These are phyloP conservation scores for Pachyseris speciosa DNA, from an alignment of 64 coral and sea anemone genomes.

Conservation along the genomic window DNA sequence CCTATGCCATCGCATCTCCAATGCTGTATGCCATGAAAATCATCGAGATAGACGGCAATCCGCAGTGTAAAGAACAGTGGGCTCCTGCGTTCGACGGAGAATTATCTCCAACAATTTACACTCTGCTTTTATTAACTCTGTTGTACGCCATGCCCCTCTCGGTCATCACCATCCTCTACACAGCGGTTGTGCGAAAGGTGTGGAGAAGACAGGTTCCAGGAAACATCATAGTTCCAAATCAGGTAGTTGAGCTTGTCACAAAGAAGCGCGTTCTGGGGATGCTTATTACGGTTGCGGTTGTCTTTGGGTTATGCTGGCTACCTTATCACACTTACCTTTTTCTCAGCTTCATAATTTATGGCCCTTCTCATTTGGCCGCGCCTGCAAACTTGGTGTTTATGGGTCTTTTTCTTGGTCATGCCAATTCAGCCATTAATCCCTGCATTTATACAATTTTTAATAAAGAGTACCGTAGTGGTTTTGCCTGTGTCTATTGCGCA, in stretches of 20 bases:
- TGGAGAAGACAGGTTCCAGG: constrained; percentile 60
- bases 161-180: constrained; percentile 34
- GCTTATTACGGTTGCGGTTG: constrained; percentile 42
- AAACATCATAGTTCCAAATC: background rate
- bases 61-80: constrained; percentile 43
- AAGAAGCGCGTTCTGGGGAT: constrained; percentile 61
- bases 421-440: constrained; percentile 41
- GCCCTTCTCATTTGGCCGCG: background rate
- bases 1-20: background rate
- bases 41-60: background rate
- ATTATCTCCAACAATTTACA: background rate
- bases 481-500: background rate
- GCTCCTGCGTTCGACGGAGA: background rate
- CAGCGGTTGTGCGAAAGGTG: constrained; percentile 31
- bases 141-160: constrained; percentile 42
- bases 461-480: constrained; percentile 20
- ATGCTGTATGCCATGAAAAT: constrained; percentile 36
- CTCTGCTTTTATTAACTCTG: background rate
- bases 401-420: constrained; percentile 25
- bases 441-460: constrained; percentile 45
- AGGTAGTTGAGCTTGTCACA: background rate
- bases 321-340: constrained; percentile 29
- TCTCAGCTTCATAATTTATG: background rate
- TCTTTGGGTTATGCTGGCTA: constrained; percentile 64
- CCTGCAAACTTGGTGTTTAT: constrained; percentile 11